Percentiles rank a stretch among this genome's conserved stretches.
Conservation (phyloP, 64 coral and sea anemone genomes). For the Trachythela sp. region DNA sequence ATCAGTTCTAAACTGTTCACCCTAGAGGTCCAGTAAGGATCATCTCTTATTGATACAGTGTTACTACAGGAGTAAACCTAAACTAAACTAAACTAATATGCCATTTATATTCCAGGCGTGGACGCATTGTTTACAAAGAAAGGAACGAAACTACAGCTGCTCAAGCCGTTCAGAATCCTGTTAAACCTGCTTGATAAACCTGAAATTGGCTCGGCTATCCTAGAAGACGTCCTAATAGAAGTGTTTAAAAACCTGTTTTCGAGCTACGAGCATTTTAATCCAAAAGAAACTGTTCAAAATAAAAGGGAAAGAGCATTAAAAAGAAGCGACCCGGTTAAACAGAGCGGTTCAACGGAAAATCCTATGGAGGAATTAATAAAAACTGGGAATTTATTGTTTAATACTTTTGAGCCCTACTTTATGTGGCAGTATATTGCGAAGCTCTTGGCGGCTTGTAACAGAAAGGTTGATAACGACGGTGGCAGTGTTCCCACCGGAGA, state of each 20-base stretch:
- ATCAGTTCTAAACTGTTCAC: too few relatives aligned
- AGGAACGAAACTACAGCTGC: slow-evolving; percentile 32
- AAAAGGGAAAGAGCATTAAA: slow-evolving; percentile 8
- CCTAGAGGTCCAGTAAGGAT: too few relatives aligned
- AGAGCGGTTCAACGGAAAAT: slow-evolving; percentile 47
- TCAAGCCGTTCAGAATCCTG: slow-evolving; percentile 83
- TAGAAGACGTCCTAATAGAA: slow-evolving; percentile 84
- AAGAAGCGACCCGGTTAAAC: background rate
- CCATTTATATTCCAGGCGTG: background rate
- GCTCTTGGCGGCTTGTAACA: slow-evolving; percentile 49
- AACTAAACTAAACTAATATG: background rate
- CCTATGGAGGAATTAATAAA: slow-evolving; percentile 86
- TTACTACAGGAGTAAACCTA: too few relatives aligned
- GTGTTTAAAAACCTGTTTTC: slow-evolving; percentile 62
- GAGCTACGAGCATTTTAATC: slow-evolving; percentile 37
- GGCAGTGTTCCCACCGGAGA: background rate
- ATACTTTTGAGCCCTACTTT: slow-evolving; percentile 96
- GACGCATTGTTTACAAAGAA: slow-evolving; percentile 34
- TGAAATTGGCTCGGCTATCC: slow-evolving; percentile 72
- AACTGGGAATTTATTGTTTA: slow-evolving; percentile 88
- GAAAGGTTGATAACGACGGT: background rate
- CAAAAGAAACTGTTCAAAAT: slow-evolving; percentile 39
- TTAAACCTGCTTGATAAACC: slow-evolving; percentile 82
- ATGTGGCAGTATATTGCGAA: slow-evolving; percentile 96
- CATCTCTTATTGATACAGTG: too few relatives aligned